phyloP scores from a whole-genome alignment of 2,113 vertebrate genomes.

The Ranitomeya variabilis region DNA sequence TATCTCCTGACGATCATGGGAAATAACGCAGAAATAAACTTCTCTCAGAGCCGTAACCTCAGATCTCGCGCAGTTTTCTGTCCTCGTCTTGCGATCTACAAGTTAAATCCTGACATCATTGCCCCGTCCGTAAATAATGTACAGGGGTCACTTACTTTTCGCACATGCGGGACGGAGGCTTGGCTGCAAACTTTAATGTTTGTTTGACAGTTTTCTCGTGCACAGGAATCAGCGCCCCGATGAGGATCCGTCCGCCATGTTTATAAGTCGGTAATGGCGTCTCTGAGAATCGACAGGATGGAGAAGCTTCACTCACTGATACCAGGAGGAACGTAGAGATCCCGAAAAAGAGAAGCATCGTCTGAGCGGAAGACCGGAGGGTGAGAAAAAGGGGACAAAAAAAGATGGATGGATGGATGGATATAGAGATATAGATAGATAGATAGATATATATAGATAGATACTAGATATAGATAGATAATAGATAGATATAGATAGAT shows the following conservation, averaged over 20 bases:
- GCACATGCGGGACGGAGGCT: not conserved
- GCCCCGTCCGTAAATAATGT: no score
- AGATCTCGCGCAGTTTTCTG: not conserved
- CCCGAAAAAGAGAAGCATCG: not conserved
- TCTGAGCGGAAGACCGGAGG: not conserved
- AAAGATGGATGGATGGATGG: not conserved
- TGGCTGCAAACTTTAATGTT: slow-evolving; percentile 17
- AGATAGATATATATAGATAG: not conserved
- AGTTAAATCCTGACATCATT: not conserved
- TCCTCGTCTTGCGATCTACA: not conserved
- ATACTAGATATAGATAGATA: no score
- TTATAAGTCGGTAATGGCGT: slow-evolving; percentile 16
- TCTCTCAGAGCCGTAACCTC: not conserved
- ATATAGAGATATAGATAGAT: not conserved
- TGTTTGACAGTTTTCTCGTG: slow-evolving; percentile 42
- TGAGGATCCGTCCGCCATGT: slow-evolving; percentile 19
- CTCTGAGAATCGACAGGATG: not conserved
- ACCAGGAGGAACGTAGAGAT: not conserved
- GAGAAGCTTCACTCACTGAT: no score
- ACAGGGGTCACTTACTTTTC: slow-evolving; percentile 40
- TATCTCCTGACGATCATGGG: no score
- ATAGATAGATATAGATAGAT: no score
- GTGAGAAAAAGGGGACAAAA: no score
- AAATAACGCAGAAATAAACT: no score
- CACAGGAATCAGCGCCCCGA: slow-evolving; percentile 44